Conservation (phyloP, 2,113 vertebrate species). For the Dolichotis patagonum region DNA sequence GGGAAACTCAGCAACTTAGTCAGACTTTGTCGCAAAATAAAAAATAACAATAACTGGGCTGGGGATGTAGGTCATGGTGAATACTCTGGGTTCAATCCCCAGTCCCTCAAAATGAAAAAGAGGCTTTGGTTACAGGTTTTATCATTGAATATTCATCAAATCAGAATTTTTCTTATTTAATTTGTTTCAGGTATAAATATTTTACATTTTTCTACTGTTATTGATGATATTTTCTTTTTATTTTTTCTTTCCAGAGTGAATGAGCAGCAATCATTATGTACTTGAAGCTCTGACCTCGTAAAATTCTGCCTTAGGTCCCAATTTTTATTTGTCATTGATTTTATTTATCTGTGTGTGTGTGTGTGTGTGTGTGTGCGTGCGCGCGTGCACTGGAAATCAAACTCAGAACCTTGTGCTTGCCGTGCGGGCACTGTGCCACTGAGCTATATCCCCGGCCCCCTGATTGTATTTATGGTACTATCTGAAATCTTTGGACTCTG, state of each 20-base stretch:
- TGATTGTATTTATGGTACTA: background rate
- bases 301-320: background rate
- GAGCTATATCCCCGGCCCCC: too few species aligned
- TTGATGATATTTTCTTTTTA: background rate
- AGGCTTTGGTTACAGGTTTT: background rate
- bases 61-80: background rate
- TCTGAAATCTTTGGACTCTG: background rate
- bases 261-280: background rate
- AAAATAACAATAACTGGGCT: background rate
- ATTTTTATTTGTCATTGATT: background rate
- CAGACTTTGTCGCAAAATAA: background rate
- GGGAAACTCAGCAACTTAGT: background rate
- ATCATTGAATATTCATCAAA: background rate
- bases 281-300: background rate
- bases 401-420: too few species aligned
- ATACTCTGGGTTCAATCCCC: background rate
- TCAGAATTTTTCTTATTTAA: slow-evolving; percentile 31
- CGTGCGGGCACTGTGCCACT: too few species aligned
- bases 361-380: too few species aligned
- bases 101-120: background rate
- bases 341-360: background rate
- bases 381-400: background rate
- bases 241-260: background rate
- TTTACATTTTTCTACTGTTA: background rate
- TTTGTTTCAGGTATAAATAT: background rate